Conservation (phyloP, 1,140 invertebrate species). For the Danaus plexippus region DNA sequence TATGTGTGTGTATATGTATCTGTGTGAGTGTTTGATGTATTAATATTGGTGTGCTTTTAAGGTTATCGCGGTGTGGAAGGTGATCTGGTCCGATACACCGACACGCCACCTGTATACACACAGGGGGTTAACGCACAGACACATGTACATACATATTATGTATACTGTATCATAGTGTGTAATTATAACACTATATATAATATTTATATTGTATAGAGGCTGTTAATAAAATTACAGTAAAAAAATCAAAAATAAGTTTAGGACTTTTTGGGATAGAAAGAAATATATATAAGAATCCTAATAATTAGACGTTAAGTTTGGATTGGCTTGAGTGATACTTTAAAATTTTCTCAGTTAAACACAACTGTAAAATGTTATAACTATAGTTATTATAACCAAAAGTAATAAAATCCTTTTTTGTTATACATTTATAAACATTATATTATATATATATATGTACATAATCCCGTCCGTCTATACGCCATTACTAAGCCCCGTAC, state of each 20-base stretch:
- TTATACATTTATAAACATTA: constrained; percentile 5
- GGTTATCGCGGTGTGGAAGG: constrained; percentile 67
- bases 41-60: constrained; percentile 70
- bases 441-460: background rate
- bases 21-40: constrained; percentile 66
- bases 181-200: too few relatives aligned
- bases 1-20: constrained; percentile 19
- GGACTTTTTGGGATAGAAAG: too few relatives aligned
- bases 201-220: too few relatives aligned
- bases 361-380: too few relatives aligned
- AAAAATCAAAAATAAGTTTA: too few relatives aligned
- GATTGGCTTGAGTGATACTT: too few relatives aligned
- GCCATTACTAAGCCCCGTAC: constrained; percentile 60
- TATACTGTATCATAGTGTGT: background rate
- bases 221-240: too few relatives aligned
- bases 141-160: background rate
- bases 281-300: too few relatives aligned
- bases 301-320: too few relatives aligned
- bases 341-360: too few relatives aligned
- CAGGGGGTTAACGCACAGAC: constrained; percentile 5
- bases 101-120: constrained; percentile 39
- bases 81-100: constrained; percentile 70
- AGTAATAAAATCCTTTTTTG: too few relatives aligned
- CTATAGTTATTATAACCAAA: too few relatives aligned
- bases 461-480: constrained; percentile 34